Evolutionary conservation across 2,797 vertebrate species (phyloP).

Genomic region (Scomberomorus guttatus): DNA sequence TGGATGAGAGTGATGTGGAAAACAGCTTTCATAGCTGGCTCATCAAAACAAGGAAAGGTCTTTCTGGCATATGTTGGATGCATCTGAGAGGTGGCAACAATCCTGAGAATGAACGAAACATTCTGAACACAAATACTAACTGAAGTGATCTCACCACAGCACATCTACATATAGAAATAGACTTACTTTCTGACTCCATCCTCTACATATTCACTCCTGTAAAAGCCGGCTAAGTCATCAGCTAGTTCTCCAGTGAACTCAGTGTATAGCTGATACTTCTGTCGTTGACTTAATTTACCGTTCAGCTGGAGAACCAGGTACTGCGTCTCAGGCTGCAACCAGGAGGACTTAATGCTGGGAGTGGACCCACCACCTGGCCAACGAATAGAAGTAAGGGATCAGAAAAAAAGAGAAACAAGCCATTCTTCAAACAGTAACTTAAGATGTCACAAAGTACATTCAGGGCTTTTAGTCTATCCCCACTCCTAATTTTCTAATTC

Average conservation of each 20-base stretch:
- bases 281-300: conserved; percentile 41
- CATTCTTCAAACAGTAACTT: too few species aligned
- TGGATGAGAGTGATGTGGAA: conserved; percentile 89
- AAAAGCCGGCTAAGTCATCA: conserved; percentile 93
- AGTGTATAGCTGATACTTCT: conserved; percentile 84
- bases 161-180: neutral
- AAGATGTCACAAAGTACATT: too few species aligned
- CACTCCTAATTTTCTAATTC: too few species aligned
- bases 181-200: conserved; percentile 78
- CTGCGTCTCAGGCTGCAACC: conserved; percentile 85
- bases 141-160: neutral
- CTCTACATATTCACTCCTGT: conserved; percentile 92
- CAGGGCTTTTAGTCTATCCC: too few species aligned
- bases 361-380: conserved; percentile 50
- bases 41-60: conserved; percentile 94
- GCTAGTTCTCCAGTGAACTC: conserved; percentile 90
- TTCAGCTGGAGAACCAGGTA: conserved; percentile 89
- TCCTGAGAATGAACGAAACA: conserved; percentile 73
- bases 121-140: neutral
- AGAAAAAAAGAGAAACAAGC: too few species aligned
- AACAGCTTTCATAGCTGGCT: conserved; percentile 92
- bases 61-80: conserved; percentile 90
- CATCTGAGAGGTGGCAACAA: conserved; percentile 94
- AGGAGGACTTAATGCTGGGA: conserved; percentile 68
- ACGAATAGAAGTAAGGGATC: neutral